Evolutionary conservation across 1,140 invertebrate species (phyloP), one percentile per base, ranked within the genome.

Genomic region (Wasmannia auropunctata): DNA sequence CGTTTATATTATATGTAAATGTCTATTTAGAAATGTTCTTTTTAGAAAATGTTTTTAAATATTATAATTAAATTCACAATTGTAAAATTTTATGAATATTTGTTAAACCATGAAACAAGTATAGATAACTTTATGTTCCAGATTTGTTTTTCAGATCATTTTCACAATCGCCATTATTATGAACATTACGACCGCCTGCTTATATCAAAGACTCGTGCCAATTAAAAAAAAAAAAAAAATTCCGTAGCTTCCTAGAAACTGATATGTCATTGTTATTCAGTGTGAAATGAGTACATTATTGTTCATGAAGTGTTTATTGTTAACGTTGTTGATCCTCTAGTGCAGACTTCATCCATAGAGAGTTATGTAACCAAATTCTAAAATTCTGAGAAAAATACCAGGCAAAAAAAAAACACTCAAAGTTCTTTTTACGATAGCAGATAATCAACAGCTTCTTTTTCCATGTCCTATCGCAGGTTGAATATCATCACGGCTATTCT

Each of bases 351-450:
- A 56, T 0, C 14, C 49, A 58, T 40, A 58, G 19, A 69, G 25
- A 14, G 16, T 72, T 81, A 58, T 1, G 22, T 46, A 72, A 74
- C 5, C 4, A 16, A 58, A 80, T 16, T 25, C 6, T 80, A n/a
- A 54, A 69, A 69, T 80, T 80, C 63, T 22, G 0, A 72, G 67
- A 62, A 83, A 83, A 83, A 34, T 74, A 31, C 43, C 25, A 72
- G 14, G 7, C 7, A 19, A 46, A 43, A 14, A 76, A 72, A 72
- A 72, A 54, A 46, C 63, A 80, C 51, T 83, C 3, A 16, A 72
- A 40, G 11, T 14, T 56, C 25, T 56, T 81, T 31, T 34, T 6
- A 2, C 14, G n/a, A 37, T 28, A n/a, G 8, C 7, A 62, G 14
- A 51, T 65, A n/a, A n/a, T n/a, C n/a, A n/a, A n/a, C n/a, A 5